Evolutionary conservation across 1,140 invertebrate species (phyloP).

Genomic region (Drosophila gunungcola): DNA sequence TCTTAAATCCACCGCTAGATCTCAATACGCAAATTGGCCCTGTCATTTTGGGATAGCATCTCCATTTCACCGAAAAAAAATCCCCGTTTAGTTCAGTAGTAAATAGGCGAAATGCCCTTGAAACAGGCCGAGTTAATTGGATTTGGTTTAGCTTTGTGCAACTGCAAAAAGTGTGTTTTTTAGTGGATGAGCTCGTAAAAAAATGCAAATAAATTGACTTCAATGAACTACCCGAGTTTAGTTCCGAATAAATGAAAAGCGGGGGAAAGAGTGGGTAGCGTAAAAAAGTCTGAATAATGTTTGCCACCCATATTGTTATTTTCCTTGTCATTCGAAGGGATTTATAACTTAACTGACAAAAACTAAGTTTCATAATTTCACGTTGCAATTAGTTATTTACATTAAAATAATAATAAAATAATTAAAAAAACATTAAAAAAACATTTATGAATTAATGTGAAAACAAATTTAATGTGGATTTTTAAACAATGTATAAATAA

Average conservation of each 20-base stretch:
- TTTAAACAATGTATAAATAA: no score
- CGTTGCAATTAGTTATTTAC: no score
- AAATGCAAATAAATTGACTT: slow-evolving; percentile 41
- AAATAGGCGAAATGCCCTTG: slow-evolving; percentile 13
- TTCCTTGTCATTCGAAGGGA: background rate
- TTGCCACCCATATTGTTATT: background rate
- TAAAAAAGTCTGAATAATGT: background rate
- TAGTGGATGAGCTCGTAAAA: slow-evolving; percentile 32
- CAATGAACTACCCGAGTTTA: slow-evolving; percentile 17
- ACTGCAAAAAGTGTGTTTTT: background rate
- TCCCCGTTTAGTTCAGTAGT: slow-evolving; percentile 8
- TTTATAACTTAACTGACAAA: background rate
- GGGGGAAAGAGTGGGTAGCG: background rate
- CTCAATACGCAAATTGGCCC: slow-evolving; percentile 20
- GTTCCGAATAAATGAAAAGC: background rate
- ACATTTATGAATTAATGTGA: no score
- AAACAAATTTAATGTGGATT: no score
- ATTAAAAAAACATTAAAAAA: no score
- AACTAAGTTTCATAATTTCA: no score
- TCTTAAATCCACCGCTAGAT: slow-evolving; percentile 2
- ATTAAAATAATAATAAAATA: no score
- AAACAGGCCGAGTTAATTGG: slow-evolving; percentile 25
- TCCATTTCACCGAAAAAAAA: slow-evolving; percentile 12
- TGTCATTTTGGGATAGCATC: slow-evolving; percentile 1
- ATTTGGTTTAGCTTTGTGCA: slow-evolving; percentile 4